phyloP scores from a whole-genome alignment of 2,113 vertebrate species.

The Ramphastos sulfuratus region DNA sequence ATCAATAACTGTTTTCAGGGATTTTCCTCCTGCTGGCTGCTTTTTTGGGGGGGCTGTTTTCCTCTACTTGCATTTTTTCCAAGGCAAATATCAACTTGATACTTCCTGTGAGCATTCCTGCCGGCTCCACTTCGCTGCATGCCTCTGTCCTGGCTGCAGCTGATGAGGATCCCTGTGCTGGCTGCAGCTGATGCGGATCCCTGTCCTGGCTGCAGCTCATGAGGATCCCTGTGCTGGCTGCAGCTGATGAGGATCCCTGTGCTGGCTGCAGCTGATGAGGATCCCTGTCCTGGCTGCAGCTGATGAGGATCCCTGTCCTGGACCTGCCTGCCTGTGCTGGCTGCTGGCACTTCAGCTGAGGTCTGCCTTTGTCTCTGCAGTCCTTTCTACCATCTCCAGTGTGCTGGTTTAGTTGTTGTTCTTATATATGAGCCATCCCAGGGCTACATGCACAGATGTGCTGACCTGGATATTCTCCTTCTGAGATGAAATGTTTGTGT shows the following conservation, averaged over 20 bases:
- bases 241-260: too few relatives aligned
- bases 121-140: not conserved
- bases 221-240: too few relatives aligned
- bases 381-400: not conserved
- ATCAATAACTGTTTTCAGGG: not conserved
- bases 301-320: not conserved
- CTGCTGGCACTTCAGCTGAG: not conserved
- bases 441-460: not conserved
- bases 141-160: fast-evolving
- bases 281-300: not conserved
- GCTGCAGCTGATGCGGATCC: too few relatives aligned
- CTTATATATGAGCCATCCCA: not conserved
- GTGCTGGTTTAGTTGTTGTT: not conserved
- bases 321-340: not conserved
- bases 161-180: too few relatives aligned
- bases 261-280: too few relatives aligned
- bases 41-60: not conserved
- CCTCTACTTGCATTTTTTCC: slow-evolving; percentile 3
- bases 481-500: not conserved
- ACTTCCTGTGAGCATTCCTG: slow-evolving; percentile 23
- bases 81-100: not conserved
- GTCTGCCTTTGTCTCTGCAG: not conserved
- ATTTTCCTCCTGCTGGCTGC: not conserved
- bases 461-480: not conserved
- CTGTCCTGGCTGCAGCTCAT: too few relatives aligned